Base-by-base conservation (phyloP, 1,140 invertebrate species). In the Nasonia longicornis region DNA sequence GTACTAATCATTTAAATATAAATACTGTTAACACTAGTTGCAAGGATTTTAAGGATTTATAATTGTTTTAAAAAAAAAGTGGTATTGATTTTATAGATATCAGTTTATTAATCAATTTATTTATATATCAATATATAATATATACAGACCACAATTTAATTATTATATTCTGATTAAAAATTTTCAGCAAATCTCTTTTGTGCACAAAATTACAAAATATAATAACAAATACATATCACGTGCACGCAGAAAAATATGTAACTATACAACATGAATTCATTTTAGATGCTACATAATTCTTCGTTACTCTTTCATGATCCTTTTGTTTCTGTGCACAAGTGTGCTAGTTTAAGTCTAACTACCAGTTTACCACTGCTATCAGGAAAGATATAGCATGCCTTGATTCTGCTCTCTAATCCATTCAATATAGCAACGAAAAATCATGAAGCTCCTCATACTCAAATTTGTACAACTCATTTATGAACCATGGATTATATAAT, bases 121-220 rank as follows among this genome's bases (percentile, higher is more conserved):
- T 26, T 72, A 77, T 77, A 71, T 72, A 77, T 77, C 31, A 66
- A 70, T 77, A 52, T 72, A 73, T 76, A 74, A 81, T 77, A 77
- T 82, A 12, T 77, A 82, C 80, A 82, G 63, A 67, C 80, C 69
- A 73, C 48, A 77, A 73, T 77, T 77, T 77, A 58, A 64, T 71
- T 70, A 74, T 66, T 80, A 73, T 73, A 64, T 79, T 79, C 38
- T 74, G 63, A 80, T 80, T 75, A 69, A 80, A 76, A 70, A 31
- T 74, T 72, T 45, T 76, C n/a, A 35, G 38, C 11, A 69, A 81
- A 76, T 76, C 35, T 79, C 11, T 70, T 14, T 71, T 67, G 79
- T 80, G 72, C 79, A 81, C 79, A 76, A 70, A 58, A 69, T 81
- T 81, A 81, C 38, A 76, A 81, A 81, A 75, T 81, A 70, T 14